Evolutionary conservation across 1,140 invertebrate species (phyloP).

Genomic region (Charaxes varanes): DNA sequence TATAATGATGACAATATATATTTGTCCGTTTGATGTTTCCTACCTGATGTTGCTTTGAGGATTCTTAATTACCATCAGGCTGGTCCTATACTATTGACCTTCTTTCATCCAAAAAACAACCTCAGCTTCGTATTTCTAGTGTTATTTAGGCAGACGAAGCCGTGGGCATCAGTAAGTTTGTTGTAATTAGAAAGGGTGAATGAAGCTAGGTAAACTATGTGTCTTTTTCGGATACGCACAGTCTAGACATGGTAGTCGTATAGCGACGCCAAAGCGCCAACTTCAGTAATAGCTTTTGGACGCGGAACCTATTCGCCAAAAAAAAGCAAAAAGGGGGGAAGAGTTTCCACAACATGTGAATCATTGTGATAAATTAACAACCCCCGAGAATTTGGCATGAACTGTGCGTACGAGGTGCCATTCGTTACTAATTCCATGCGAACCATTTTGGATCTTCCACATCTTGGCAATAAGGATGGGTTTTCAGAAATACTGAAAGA

Average conservation of each 20-base stretch:
- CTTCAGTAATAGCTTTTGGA: conserved; percentile 24
- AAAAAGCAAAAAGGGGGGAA: conserved; percentile 10
- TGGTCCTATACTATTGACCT: too few relatives aligned
- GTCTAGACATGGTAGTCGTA: conserved; percentile 19
- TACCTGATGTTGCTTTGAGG: too few relatives aligned
- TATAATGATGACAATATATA: too few relatives aligned
- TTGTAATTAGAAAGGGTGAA: not conserved
- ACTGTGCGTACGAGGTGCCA: conserved; percentile 9
- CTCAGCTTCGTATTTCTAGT: too few relatives aligned
- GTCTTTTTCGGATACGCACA: conserved; percentile 8
- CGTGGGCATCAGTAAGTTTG: too few relatives aligned
- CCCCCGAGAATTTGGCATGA: conserved; percentile 19
- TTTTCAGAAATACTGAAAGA: not conserved
- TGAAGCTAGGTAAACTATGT: conserved; percentile 6
- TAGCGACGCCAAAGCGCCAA: conserved; percentile 16
- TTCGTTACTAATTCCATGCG: not conserved
- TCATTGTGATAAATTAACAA: conserved; percentile 23
- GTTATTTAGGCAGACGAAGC: too few relatives aligned
- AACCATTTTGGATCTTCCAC: not conserved
- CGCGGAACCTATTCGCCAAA: conserved; percentile 16
- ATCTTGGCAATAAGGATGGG: not conserved
- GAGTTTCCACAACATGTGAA: conserved; percentile 21
- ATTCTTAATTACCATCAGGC: too few relatives aligned
- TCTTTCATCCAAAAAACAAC: too few relatives aligned
- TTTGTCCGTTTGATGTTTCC: too few relatives aligned